Evolutionary conservation across 2,888 invertebrate species (phyloP), one percentile per base, ranked within the genome.

Genomic region (Diaphora mendica): DNA sequence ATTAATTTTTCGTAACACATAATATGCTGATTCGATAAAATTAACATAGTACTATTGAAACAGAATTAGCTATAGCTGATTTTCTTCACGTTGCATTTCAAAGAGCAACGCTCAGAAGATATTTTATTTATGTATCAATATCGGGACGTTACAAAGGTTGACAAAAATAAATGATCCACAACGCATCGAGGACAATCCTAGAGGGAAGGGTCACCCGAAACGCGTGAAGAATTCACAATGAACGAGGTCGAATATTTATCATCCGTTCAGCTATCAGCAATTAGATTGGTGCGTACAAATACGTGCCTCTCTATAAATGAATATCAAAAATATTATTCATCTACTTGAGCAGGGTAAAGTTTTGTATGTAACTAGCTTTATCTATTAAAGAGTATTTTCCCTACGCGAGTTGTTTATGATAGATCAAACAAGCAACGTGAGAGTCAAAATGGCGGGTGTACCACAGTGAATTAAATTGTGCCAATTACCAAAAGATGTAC

Each of bases 221-320:
- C 89, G 90, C 89, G 87, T 78, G 86, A 86, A 85, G 91, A 91
- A 92, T 91, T 86, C 86, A 82, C 88, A 90, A 92, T 90, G 89
- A 88, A 86, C 81, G 82, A 82, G 81, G 82, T 86, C 84, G 85
- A 84, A 86, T 90, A 89, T 89, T 90, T 89, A 89, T 89, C 90
- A 90, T 87, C 84, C 87, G 79, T 81, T 83, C 78, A 84, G 80
- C 85, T 81, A 82, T 84, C 80, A 79, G 73, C 85, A 79, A 83
- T 83, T 85, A 86, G 84, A 86, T 84, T 85, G 87, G 82, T 81
- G 76, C 79, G 77, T 74, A 79, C 82, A 85, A 87, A 86, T 83
- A 87, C 82, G 83, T 84, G 81, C 81, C 78, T 77, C 79, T 77
- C 74, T 83, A 75, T 74, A 78, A 80, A 78, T 78, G 73, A 78